phyloP scores from a whole-genome alignment of 2,888 invertebrate species.

The Cancer borealis region DNA sequence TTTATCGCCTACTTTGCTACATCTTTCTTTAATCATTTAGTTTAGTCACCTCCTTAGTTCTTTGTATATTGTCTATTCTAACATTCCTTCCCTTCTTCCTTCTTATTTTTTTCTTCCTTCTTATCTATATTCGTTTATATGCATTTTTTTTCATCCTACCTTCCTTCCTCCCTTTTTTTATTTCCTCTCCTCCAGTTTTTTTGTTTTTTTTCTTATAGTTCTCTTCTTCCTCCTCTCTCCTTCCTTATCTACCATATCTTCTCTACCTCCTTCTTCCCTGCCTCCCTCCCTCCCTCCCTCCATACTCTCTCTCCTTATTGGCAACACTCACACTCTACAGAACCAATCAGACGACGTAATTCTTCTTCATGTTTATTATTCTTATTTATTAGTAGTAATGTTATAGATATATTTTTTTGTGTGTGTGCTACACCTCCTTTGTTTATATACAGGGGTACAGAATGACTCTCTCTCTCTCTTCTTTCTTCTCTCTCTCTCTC shows the following conservation, averaged over 20 bases:
- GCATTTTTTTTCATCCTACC: background rate
- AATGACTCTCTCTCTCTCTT: background rate
- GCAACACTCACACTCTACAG: background rate
- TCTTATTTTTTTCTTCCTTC: background rate
- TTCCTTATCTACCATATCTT: background rate
- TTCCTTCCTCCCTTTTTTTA: background rate
- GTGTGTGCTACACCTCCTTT: background rate
- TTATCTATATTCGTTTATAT: background rate
- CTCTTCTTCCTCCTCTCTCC: background rate
- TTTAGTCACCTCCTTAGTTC: background rate
- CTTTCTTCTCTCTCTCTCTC: slow-evolving; percentile 29
- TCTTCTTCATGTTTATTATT: slow-evolving; percentile 17
- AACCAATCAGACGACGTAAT: background rate
- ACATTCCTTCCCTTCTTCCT: background rate
- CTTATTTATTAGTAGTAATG: background rate
- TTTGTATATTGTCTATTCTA: background rate
- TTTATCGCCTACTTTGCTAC: background rate
- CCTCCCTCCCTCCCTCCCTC: background rate
- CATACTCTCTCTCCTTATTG: background rate
- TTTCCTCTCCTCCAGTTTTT: background rate
- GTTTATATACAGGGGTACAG: no score
- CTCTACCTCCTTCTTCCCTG: background rate
- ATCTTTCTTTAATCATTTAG: no score
- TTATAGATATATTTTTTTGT: background rate
- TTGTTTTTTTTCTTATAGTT: background rate